Base-by-base conservation (phyloP, 2,797 vertebrate genomes). In the Aulostomus chinensis region DNA sequence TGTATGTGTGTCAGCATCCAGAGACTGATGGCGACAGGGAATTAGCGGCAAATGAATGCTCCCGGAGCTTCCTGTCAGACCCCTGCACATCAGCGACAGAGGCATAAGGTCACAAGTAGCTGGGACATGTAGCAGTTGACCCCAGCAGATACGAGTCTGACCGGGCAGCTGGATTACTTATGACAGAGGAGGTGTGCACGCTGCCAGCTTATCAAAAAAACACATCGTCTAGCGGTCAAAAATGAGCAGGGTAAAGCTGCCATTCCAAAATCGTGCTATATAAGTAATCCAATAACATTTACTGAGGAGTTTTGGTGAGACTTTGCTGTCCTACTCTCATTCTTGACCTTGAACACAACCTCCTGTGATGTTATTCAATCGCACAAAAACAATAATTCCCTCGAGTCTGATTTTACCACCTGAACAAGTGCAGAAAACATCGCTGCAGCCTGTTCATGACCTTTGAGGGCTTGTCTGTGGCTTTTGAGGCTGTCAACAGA, bases 31-130 rank as follows among this genome's bases (percentile, higher is more conserved):
- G 76, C 39, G 52, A 78, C 76, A 63, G 58, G 73, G 76, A 85
- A 85, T 84, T 82, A 85, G 78, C 57, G 29, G 73, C 60, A 80
- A 84, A 81, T 70, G 77, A 76, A 74, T 58, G 72, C 80, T 69
- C 57, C 54, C 17, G 12, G 76, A 71, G 70, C 57, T 68, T 45
- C 64, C 53, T 83, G 86, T 88, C 84, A 84, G 64, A 68, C 34
- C 62, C 50, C 40, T 22, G 68, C 65, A 79, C 69, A 38, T 86
- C 78, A 81, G 49, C 30, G 1, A 32, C 30, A 35, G 55, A 58
- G 46, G 67, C 76, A 68, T 70, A 58, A 73, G 81, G 81, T 83
- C 79, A 76, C 29, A 50, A 58, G 64, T 66, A 51, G 50, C 57
- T 45, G 67, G 74, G 73, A 73, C 68, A 61, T 70, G 69, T 53